Base-by-base conservation (phyloP, 2,113 vertebrate genomes). In the Nyctereutes procyonoides region DNA sequence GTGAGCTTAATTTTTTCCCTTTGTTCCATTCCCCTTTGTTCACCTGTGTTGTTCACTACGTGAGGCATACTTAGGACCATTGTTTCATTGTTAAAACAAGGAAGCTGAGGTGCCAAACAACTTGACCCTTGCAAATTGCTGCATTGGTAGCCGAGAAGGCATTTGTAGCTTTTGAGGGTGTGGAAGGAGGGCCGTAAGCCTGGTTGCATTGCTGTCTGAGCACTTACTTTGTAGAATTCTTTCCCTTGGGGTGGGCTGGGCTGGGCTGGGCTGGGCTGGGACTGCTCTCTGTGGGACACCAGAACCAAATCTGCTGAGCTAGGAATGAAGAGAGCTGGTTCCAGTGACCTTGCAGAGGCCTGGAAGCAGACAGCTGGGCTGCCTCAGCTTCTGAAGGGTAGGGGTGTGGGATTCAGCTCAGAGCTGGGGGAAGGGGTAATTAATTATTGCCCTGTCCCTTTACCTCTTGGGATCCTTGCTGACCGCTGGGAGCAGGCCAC, bases 261-360 rank as follows among this genome's bases (percentile, higher is more conserved):
- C 73, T 43, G 51, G 14, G 89, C 43, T 48, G 80, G 94, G 89
- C 43, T 48, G 80, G 94, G 71, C 79, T 28, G 35, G 26, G 26
- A 19, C 93, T 80, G 79, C 48, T 93, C 56, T 96, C 93, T 1
- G 38, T 1, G 20, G 88, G 94, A 77, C 3, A 13, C 63, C n/a
- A 74, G 82, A 6, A 43, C 63, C 53, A 38, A 53, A 85, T 97
- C 80, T 96, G 95, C 97, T 88, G 94, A 89, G 76, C 86, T 88
- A 56, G 95, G 95, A 81, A 56, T 7, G 35, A 17, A 20, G 62
- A 79, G 38, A 69, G 51, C 38, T 32, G 79, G 74, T 88, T 62
- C 63, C 60, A 43, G 6, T 48, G 95, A 55, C 96, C 94, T 97
- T 79, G 63, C 4, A 8, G 2, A 15, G 55, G 79, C 74, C 38